phyloP scores from a whole-genome alignment of 2,888 invertebrate species.

The Pammene aurita region DNA sequence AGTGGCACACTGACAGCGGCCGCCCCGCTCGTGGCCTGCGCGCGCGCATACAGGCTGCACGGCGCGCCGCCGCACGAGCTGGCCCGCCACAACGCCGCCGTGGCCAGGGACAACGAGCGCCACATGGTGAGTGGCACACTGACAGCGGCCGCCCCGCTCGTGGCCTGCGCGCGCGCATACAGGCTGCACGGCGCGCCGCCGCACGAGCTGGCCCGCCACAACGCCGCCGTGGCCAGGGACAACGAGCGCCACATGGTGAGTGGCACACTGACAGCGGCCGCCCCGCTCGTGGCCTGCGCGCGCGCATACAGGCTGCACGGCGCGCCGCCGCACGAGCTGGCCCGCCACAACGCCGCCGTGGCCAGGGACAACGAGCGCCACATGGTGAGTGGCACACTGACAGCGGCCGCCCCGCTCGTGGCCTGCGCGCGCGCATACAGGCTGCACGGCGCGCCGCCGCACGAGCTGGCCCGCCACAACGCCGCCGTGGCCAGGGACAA shows the following conservation, averaged over 20 bases:
- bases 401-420: slow-evolving; percentile 62
- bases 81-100: slow-evolving; percentile 93
- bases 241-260: slow-evolving; percentile 73
- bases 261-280: too few relatives aligned
- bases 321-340: slow-evolving; percentile 89
- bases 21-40: slow-evolving; percentile 83
- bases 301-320: slow-evolving; percentile 89
- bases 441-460: slow-evolving; percentile 88
- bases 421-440: slow-evolving; percentile 90
- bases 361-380: slow-evolving; percentile 85
- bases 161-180: slow-evolving; percentile 90
- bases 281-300: slow-evolving; percentile 85
- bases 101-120: slow-evolving; percentile 86
- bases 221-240: slow-evolving; percentile 89
- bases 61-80: slow-evolving; percentile 91
- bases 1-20: too few relatives aligned
- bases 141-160: slow-evolving; percentile 55
- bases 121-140: slow-evolving; percentile 54
- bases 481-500: slow-evolving; percentile 88
- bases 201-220: slow-evolving; percentile 93
- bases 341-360: slow-evolving; percentile 93
- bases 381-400: slow-evolving; percentile 50
- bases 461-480: slow-evolving; percentile 95
- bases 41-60: slow-evolving; percentile 88
- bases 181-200: slow-evolving; percentile 88